A percentile compares a stretch with the other conserved stretches of the same genome.
Evolutionary conservation across 2,888 invertebrate genomes (phyloP).

Genomic region (Dasypolia templi): DNA sequence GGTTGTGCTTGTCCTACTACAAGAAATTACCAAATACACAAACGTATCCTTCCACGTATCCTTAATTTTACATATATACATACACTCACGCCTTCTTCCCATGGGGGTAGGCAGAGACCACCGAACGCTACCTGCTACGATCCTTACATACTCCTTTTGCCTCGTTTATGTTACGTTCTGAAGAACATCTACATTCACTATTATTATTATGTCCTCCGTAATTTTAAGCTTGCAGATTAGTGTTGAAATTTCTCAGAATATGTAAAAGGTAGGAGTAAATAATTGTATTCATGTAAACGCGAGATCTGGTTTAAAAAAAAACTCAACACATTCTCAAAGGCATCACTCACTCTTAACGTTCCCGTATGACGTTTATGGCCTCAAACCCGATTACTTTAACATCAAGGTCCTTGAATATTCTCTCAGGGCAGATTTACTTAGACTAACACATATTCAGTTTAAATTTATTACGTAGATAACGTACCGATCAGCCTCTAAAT

Average conservation of each 20-base stretch:
- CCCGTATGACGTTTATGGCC: slow-evolving; percentile 57
- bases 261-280: not conserved
- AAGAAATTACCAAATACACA: not conserved
- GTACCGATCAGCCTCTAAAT: slow-evolving; percentile 57
- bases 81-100: too few relatives aligned
- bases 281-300: slow-evolving; percentile 1
- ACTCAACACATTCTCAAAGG: slow-evolving; percentile 33
- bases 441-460: slow-evolving; percentile 61
- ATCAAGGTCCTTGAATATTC: slow-evolving; percentile 58
- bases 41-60: not conserved
- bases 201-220: too few relatives aligned
- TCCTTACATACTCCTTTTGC: too few relatives aligned
- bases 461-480: slow-evolving; percentile 63
- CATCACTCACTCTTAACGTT: slow-evolving; percentile 60
- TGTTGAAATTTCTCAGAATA: slow-evolving; percentile 5
- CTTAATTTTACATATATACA: too few relatives aligned
- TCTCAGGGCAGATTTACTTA: slow-evolving; percentile 58
- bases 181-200: too few relatives aligned
- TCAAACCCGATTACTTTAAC: slow-evolving; percentile 54
- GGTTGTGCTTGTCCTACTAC: not conserved
- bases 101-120: too few relatives aligned
- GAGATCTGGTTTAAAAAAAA: slow-evolving; percentile 33
- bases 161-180: too few relatives aligned
- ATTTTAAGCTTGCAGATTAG: not conserved
- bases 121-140: too few relatives aligned